These are phyloP conservation scores for Hypena proboscidalis DNA, from an alignment of 2,888 invertebrate genomes.

Conservation along the genomic window DNA sequence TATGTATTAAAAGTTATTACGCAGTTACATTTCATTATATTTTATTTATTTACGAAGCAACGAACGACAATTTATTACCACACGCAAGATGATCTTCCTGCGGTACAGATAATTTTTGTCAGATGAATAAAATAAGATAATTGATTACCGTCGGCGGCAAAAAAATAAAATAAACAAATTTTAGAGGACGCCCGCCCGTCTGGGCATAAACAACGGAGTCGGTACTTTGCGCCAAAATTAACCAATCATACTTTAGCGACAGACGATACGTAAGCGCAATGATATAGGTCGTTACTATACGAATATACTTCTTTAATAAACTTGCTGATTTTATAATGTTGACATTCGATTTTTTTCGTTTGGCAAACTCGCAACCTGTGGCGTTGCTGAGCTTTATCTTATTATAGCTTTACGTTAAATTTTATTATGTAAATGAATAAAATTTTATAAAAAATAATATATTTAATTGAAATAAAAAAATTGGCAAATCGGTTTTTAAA, in stretches of 20 bases:
- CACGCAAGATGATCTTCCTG: background rate
- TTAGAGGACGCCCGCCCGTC: constrained; percentile 39
- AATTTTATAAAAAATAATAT: too few relatives aligned
- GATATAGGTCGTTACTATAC: constrained; percentile 7
- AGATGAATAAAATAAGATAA: constrained; percentile 31
- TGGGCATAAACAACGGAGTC: constrained; percentile 31
- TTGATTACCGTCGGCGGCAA: constrained; percentile 18
- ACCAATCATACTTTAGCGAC: constrained; percentile 39
- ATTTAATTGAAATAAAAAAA: too few relatives aligned
- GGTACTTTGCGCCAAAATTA: constrained; percentile 37
- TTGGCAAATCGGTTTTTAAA: too few relatives aligned
- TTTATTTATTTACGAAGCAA: background rate
- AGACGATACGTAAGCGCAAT: constrained; percentile 15
- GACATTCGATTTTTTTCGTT: background rate
- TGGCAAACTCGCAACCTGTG: background rate
- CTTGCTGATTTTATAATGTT: background rate
- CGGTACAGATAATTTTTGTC: background rate
- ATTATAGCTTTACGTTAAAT: background rate
- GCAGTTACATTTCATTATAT: too few relatives aligned
- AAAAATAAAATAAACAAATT: constrained; percentile 40
- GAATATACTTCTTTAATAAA: background rate
- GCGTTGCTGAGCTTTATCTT: background rate
- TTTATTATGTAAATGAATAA: too few relatives aligned
- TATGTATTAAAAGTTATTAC: too few relatives aligned
- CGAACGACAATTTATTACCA: background rate